Evolutionary conservation across 2,113 vertebrate species (phyloP).

Genomic region (Bettongia penicillata): DNA sequence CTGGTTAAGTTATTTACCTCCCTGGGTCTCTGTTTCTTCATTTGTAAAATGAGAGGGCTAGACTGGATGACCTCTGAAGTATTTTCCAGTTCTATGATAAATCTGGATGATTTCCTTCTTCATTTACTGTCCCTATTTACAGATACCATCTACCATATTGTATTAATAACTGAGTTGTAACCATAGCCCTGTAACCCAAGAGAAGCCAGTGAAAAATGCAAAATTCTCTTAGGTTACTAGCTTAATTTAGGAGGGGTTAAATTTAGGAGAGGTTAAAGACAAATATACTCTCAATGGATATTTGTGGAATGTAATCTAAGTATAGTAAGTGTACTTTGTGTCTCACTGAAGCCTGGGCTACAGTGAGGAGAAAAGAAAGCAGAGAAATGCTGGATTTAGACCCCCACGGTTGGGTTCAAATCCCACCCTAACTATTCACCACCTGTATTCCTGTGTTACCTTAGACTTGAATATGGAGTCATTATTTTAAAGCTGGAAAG

Average conservation of each 20-base stretch:
- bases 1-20: not conserved
- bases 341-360: conserved; percentile 17
- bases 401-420: not conserved
- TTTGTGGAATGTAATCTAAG: not conserved
- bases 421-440: not conserved
- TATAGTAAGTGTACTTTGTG: not conserved
- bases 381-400: not conserved
- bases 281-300: conserved; percentile 19
- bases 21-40: not conserved
- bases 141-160: not conserved
- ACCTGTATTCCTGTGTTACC: not conserved
- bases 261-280: not conserved
- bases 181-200: not conserved
- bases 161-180: not conserved
- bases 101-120: not conserved
- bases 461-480: not conserved
- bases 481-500: conserved; percentile 11
- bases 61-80: not conserved
- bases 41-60: not conserved
- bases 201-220: conserved; percentile 44
- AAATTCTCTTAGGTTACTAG: conserved; percentile 11
- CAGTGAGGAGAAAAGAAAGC: conserved; percentile 14
- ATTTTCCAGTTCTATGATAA: not conserved
- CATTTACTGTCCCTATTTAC: not conserved
- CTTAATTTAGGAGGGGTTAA: conserved; percentile 5